Evolutionary conservation across 2,113 vertebrate species (phyloP).

Genomic region (Neogale vison): DNA sequence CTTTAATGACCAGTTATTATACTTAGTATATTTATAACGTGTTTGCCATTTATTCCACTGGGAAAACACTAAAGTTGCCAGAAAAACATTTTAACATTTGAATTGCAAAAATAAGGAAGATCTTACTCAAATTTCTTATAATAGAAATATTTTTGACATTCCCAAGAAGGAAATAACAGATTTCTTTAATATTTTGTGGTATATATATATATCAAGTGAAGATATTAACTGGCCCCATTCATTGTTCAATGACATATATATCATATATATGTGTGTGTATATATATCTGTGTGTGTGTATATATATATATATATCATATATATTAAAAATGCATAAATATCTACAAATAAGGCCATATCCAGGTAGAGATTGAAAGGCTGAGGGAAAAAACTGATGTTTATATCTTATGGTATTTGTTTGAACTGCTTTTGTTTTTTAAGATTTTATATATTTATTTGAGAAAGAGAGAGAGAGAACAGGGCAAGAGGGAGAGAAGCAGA

Average conservation of each 20-base stretch:
- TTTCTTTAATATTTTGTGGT: background rate
- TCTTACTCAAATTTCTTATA: background rate
- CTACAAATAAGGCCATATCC: background rate
- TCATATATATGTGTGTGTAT: background rate
- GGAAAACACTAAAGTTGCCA: background rate
- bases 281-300: rapidly evolving
- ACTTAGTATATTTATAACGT: background rate
- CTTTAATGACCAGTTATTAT: background rate
- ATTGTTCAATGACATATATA: background rate
- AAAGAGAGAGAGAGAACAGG: background rate
- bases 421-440: background rate
- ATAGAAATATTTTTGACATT: background rate
- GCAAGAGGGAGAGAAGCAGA: background rate
- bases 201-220: background rate
- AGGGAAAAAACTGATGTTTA: background rate
- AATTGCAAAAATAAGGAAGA: background rate
- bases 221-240: background rate
- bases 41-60: background rate
- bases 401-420: background rate
- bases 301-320: background rate
- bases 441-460: background rate
- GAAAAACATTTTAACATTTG: background rate
- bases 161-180: background rate
- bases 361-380: background rate
- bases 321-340: background rate